phyloP scores from a whole-genome alignment of 1,140 invertebrate genomes.

The Teleopsis dalmanni region DNA sequence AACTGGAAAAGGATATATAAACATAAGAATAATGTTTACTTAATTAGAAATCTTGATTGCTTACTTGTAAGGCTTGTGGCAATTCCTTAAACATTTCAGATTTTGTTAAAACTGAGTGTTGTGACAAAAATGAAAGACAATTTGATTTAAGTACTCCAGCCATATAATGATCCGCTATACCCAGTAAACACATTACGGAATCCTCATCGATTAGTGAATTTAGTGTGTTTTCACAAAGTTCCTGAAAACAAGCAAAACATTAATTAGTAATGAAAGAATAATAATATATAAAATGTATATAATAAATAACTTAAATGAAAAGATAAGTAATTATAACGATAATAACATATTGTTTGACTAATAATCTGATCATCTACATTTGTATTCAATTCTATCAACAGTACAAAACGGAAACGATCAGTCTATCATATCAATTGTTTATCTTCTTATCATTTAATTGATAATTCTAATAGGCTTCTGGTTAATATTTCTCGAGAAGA shows the following conservation, averaged over 20 bases:
- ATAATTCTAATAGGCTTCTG: too few species aligned
- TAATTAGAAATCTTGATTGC: neutral
- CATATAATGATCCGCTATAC: constrained; percentile 60
- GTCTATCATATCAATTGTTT: too few species aligned
- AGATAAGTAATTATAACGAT: neutral
- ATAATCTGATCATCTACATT: too few species aligned
- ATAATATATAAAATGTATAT: neutral
- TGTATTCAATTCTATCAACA: too few species aligned
- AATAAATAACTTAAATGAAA: neutral
- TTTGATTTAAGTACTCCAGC: constrained; percentile 53
- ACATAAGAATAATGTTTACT: neutral
- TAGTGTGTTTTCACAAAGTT: constrained; percentile 55
- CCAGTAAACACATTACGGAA: constrained; percentile 56
- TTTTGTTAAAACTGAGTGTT: constrained; percentile 53
- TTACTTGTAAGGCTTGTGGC: constrained; percentile 52
- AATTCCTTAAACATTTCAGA: constrained; percentile 57
- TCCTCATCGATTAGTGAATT: constrained; percentile 54
- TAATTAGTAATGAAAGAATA: neutral
- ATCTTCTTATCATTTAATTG: too few species aligned
- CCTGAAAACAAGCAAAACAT: constrained; percentile 33
- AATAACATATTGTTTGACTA: too few species aligned
- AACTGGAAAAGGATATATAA: constrained; percentile 15
- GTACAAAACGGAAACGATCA: too few species aligned
- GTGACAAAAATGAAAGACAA: constrained; percentile 50
- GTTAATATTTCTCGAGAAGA: too few species aligned